Evolutionary conservation across 2,888 invertebrate genomes (phyloP).

Genomic region (Lasioglossum leucozonium): DNA sequence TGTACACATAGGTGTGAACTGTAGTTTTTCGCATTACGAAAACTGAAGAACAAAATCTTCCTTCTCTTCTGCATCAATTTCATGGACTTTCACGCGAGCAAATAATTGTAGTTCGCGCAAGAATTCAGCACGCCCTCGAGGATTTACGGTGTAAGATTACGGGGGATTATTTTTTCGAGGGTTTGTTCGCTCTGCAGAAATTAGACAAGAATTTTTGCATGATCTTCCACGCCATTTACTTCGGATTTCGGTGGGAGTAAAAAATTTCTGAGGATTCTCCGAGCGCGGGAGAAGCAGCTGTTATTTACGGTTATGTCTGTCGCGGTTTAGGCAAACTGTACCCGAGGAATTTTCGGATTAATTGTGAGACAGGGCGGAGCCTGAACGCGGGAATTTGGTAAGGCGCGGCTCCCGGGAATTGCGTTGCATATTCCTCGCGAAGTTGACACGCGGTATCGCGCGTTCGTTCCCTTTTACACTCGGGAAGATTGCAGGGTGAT

Average conservation of each 20-base stretch:
- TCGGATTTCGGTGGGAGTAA: not conserved
- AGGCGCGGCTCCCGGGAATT: constrained; percentile 2
- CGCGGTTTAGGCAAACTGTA: constrained; percentile 19
- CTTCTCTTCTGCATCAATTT: not conserved
- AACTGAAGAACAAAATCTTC: not conserved
- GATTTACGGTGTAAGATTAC: not conserved
- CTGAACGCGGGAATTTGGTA: constrained; percentile 22
- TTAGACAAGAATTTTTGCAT: constrained; percentile 2
- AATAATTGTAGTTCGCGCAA: not conserved
- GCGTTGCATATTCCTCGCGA: not conserved
- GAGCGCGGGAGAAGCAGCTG: not conserved
- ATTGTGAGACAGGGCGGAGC: constrained; percentile 23
- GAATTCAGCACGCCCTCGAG: not conserved
- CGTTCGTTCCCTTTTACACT: not conserved
- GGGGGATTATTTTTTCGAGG: not conserved
- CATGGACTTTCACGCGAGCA: not conserved
- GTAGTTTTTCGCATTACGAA: too few species aligned
- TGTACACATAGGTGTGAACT: not conserved
- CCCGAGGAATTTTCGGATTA: constrained; percentile 20
- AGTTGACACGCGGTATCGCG: not conserved
- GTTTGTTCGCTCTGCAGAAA: not conserved
- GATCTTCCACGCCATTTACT: not conserved
- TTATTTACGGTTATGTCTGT: constrained; percentile 1
- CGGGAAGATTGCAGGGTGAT: not conserved
- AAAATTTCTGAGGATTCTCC: not conserved